Conservation (phyloP, 2,113 vertebrate genomes). For the Indri indri region DNA sequence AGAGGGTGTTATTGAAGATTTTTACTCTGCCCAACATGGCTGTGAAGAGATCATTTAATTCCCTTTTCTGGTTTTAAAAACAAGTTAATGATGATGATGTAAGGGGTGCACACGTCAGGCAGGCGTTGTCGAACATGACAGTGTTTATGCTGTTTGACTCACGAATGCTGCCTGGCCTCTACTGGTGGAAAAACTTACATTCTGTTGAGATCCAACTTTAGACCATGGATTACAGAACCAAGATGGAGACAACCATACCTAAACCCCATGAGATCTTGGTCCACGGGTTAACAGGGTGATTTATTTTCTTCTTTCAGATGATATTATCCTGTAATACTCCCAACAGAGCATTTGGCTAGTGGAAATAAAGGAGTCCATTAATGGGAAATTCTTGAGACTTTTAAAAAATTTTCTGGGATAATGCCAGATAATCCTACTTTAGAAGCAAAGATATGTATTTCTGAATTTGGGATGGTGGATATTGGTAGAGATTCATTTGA, state of each 20-base stretch:
- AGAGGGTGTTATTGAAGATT: not conserved
- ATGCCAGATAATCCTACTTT: not conserved
- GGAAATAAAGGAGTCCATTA: not conserved
- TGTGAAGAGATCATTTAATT: not conserved
- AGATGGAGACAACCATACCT: not conserved
- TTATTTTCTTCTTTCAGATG: too few species aligned
- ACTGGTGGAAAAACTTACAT: fast-evolving
- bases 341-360: not conserved
- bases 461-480: not conserved
- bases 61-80: not conserved
- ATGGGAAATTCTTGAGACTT: not conserved
- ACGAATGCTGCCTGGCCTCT: fast-evolving
- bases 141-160: too few species aligned
- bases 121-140: too few species aligned
- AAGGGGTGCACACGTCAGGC: not conserved
- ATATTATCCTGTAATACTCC: fast-evolving
- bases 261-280: not conserved
- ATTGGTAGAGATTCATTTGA: not conserved
- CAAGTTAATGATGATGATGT: not conserved
- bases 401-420: not conserved
- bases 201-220: not conserved
- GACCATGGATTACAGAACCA: not conserved
- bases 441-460: not conserved
- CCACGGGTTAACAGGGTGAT: fast-evolving
- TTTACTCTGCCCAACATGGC: not conserved